Evolutionary conservation across 2,113 vertebrate species (phyloP), one percentile per base, ranked within the genome.

Genomic region (Typhlomys cinereus): DNA sequence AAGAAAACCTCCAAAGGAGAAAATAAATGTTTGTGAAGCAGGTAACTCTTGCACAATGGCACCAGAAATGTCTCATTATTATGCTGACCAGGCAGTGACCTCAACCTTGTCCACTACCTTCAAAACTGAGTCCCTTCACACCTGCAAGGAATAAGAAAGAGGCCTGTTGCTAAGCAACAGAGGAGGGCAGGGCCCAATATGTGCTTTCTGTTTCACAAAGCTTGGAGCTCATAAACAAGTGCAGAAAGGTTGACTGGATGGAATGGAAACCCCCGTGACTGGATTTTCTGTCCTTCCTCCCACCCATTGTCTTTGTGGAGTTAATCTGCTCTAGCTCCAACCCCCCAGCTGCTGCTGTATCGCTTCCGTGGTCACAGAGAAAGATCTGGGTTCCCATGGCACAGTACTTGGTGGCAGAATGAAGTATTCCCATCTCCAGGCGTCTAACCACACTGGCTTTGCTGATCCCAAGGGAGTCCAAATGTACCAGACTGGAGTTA

Each of bases 121-220:
- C 59, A 44, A 75, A 87, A 76, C 15, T 52, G 54, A 12, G 39
- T 23, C 75, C 74, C 18, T 76, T 17, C 44, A 23, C 20, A 83
- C 46, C 54, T 67, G 14, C 66, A 14, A 20, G 66, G 76, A 95
- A 73, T 71, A 62, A 71, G 67, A 90, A 86, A 86, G 80, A 88
- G 52, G 39, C 61, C 36, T 0, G 73, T 93, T 94, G 94, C 95
- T 95, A 88, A 87, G 93, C 88, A 78, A 95, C 44, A 0, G 31
- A 25, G 5, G 44, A 73, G 41, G 66, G 54, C 44, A 41, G 67
- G 48, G 59, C 83, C n/a, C 8, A 59, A n/a, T 57, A 10, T 0
- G 0, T n/a, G 50, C 59, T 92, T 41, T 46, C 48, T n/a, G 3
- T 4, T 50, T 27, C n/a, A 61, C 9, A 62, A n/a, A 29, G 80